Evolutionary conservation across 2,797 vertebrate species (phyloP).

Genomic region (Xerus rutilus): DNA sequence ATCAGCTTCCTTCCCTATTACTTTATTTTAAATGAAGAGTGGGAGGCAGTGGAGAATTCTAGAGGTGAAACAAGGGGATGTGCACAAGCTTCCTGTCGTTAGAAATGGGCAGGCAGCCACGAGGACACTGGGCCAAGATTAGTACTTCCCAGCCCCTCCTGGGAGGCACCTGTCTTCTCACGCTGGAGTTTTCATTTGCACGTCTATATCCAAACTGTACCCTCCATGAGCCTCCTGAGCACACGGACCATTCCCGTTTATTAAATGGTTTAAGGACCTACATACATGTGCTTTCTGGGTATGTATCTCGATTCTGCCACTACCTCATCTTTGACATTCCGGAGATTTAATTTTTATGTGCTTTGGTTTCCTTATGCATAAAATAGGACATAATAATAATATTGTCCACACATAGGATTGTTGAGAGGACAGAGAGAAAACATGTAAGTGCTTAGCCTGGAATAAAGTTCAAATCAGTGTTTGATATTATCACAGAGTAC

Average conservation of each 20-base stretch:
- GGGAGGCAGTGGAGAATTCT: not conserved
- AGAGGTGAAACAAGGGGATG: not conserved
- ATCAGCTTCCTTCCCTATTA: not conserved
- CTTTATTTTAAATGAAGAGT: not conserved
- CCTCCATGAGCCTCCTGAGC: not conserved
- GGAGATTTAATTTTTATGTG: not conserved
- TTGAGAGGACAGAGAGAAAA: not conserved
- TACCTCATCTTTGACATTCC: not conserved
- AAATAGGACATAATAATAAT: not conserved
- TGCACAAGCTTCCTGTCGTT: not conserved
- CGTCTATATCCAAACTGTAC: not conserved
- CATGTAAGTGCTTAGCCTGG: not conserved
- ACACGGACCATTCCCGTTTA: not conserved
- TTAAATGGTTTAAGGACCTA: not conserved
- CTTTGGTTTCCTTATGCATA: not conserved
- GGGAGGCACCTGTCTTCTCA: not conserved
- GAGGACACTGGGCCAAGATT: not conserved
- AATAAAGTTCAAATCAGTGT: not conserved
- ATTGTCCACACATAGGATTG: not conserved
- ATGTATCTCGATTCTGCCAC: not conserved
- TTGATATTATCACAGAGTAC: not conserved
- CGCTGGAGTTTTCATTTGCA: not conserved
- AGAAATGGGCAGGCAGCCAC: not conserved
- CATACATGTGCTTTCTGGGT: not conserved
- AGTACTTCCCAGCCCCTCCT: not conserved